Percentiles rank a stretch among this genome's conserved stretches.
phyloP scores from a whole-genome alignment of 2,797 vertebrate genomes.

The Pseudocheirus occidentalis region DNA sequence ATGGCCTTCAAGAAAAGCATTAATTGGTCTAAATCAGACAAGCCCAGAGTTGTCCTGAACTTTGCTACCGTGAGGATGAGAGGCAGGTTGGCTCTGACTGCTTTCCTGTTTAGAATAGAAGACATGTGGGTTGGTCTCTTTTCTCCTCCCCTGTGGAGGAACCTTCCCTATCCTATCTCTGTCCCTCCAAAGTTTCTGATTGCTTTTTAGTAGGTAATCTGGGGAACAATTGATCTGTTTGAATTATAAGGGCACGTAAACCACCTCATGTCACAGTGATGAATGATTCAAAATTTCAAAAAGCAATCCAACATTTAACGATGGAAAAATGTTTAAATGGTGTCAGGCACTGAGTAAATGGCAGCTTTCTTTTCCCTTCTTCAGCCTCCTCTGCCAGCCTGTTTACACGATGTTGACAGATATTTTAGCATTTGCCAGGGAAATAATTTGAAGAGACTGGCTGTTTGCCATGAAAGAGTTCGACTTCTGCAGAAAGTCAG shows the following conservation, averaged over 20 bases:
- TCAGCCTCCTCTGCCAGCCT: constrained; percentile 77
- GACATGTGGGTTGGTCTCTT: constrained; percentile 40
- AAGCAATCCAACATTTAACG: constrained; percentile 75
- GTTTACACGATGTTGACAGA: constrained; percentile 80
- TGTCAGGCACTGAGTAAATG: constrained; percentile 80
- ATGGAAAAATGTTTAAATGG: constrained; percentile 77
- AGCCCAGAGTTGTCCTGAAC: background rate
- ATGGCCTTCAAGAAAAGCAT: background rate
- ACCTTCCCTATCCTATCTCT: constrained; percentile 38
- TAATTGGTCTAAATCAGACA: background rate
- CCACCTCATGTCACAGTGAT: constrained; percentile 71
- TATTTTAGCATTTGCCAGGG: constrained; percentile 77
- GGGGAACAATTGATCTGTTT: constrained; percentile 72
- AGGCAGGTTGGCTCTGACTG: rapidly evolving
- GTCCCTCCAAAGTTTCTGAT: constrained; percentile 68
- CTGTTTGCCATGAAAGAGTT: constrained; percentile 78
- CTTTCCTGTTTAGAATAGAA: constrained; percentile 9
- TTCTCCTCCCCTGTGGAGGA: constrained; percentile 52
- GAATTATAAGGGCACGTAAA: constrained; percentile 73
- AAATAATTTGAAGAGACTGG: constrained; percentile 80
- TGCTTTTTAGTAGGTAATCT: constrained; percentile 73
- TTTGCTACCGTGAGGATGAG: constrained; percentile 49
- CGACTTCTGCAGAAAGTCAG: constrained; percentile 73
- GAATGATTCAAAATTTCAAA: constrained; percentile 79
- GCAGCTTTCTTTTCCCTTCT: constrained; percentile 80